Base-by-base conservation (phyloP, 2,888 invertebrate genomes). In the Syrphus vitripennis region DNA sequence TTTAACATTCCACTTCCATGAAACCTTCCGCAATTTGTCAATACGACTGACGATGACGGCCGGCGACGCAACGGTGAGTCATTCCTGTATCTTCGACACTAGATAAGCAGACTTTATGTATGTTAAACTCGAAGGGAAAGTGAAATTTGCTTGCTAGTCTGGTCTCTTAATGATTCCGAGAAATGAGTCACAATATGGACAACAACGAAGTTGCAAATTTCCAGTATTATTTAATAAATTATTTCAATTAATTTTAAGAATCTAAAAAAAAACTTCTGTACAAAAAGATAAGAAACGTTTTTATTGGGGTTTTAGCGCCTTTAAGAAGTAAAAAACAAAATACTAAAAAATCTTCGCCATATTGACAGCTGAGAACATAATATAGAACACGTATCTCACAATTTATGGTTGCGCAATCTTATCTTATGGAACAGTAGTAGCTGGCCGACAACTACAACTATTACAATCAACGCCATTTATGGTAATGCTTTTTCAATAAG, bases 71-170 rank as follows among this genome's bases (percentile, higher is more conserved):
- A n/a, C n/a, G n/a, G 24, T 79, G 83, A 79, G 16, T 83, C 83
- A 79, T 74, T 63, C 50, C 37, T 78, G 40, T 59, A 50, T 72
- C 71, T 67, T 71, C 50, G 14, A 37, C 45, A 83, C 42, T 50
- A 59, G 65, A 59, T 6, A 45, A 16, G 14, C 53, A 71, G 40
- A 42, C 34, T 45, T 31, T 59, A 21, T 99, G 93, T 3, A 74
- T 63, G 26, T 88, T 69, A 63, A 31, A 7, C 2, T 21, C 40
- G n/a, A 57, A 65, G 10, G 53, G 67, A 81, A 84, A 76, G 59
- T 42, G 59, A 81, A 71, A 80, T 55, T 83, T 40, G n/a, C 40
- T 29, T n/a, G n/a, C n/a, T n/a, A n/a, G 24, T 24, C 48, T 63
- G 26, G 16, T 55, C 4, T 21, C 16, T 21, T n/a, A 37, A 34